Conservation (phyloP, 1,140 invertebrate species). For the Ceratosolen solmsi region DNA sequence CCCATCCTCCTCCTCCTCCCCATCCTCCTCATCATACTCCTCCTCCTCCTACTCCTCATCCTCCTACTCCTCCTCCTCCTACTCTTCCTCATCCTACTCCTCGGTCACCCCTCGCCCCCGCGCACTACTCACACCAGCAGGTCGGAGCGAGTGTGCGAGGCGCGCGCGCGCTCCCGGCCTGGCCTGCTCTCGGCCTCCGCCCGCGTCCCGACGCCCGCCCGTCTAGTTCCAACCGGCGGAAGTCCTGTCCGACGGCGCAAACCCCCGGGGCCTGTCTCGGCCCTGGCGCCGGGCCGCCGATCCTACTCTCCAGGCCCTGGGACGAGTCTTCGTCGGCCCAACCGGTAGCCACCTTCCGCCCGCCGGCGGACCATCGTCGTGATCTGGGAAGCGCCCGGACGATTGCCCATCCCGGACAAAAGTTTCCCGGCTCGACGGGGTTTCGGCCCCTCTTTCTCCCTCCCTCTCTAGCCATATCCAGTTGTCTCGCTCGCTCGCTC, state of each 20-base stretch:
- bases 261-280: no score
- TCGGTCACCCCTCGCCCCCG: conserved; percentile 2
- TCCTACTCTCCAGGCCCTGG: conserved; percentile 18
- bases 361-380: conserved; percentile 13
- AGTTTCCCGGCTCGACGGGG: conserved; percentile 48
- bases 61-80: neutral
- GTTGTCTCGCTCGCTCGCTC: conserved; percentile 57
- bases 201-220: conserved; percentile 23
- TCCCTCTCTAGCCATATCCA: conserved; percentile 48
- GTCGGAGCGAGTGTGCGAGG: neutral
- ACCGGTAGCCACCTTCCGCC: neutral
- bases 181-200: conserved; percentile 12
- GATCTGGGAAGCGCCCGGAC: neutral
- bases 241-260: neutral
- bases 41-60: neutral
- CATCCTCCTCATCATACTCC: neutral
- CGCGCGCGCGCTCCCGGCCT: conserved; percentile 16
- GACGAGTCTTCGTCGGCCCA: neutral
- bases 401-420: conserved; percentile 47
- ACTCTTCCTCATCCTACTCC: neutral
- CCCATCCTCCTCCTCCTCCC: no score
- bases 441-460: conserved; percentile 53
- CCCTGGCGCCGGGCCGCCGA: conserved; percentile 1
- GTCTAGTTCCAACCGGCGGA: conserved; percentile 30
- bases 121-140: neutral